Percentiles rank a stretch among this genome's conserved stretches.
phyloP scores from a whole-genome alignment of 2,888 invertebrate genomes.

The Acleris laterana region DNA sequence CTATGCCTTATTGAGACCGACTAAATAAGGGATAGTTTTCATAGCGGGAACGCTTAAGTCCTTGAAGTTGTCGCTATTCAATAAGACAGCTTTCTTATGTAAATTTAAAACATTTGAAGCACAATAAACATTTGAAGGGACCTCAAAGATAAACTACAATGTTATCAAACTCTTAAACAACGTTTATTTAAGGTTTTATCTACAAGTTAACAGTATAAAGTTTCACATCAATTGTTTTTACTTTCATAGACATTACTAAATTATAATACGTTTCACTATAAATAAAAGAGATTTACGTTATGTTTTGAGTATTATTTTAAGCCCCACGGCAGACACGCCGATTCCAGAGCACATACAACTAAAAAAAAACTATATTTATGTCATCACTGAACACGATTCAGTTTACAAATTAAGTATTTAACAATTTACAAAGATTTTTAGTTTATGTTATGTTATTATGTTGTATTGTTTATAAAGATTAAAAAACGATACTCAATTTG shows the following conservation, averaged over 20 bases:
- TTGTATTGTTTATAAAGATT: no score
- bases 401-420: neutral
- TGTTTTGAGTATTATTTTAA: conserved; percentile 45
- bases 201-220: conserved; percentile 52
- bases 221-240: conserved; percentile 50
- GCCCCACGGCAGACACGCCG: neutral
- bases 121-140: no score
- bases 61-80: no score
- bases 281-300: conserved; percentile 66
- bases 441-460: no score
- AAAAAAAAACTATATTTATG: neutral
- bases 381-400: neutral
- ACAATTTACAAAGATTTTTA: no score
- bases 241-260: conserved; percentile 43
- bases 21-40: no score
- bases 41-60: no score
- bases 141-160: no score
- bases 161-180: conserved; percentile 50
- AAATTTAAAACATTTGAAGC: no score
- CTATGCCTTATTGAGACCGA: no score
- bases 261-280: conserved; percentile 59
- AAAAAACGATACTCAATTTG: neutral
- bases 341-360: neutral
- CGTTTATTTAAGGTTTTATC: conserved; percentile 59
- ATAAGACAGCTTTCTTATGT: no score